Evolutionary conservation across 2,113 vertebrate species (phyloP).

Genomic region (Macquaria ambigua): DNA sequence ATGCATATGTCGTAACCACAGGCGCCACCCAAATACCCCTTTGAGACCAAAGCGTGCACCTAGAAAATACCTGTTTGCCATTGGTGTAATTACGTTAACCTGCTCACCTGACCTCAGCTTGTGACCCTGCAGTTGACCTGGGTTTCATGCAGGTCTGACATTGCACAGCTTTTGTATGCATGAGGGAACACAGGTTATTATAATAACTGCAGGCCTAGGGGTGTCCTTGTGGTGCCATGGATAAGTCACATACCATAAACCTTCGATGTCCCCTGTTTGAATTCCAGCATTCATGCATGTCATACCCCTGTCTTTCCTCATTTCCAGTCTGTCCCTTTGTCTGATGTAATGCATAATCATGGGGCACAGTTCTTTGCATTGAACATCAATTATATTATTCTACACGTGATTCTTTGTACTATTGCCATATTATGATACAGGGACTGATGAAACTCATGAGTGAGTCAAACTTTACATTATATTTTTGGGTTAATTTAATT

Average conservation of each 20-base stretch:
- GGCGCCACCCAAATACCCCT: background rate
- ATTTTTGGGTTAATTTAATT: no score
- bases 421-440: no score
- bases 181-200: background rate
- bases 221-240: background rate
- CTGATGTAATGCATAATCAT: no score
- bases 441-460: no score
- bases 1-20: background rate
- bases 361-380: no score
- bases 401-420: background rate
- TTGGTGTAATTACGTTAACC: background rate
- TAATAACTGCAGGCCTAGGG: background rate
- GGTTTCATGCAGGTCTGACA: background rate
- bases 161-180: background rate
- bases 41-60: background rate
- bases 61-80: background rate
- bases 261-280: background rate
- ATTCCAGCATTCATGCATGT: background rate
- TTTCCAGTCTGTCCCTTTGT: no score
- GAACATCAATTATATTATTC: background rate
- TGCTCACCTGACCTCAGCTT: background rate
- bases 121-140: background rate
- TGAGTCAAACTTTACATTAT: no score
- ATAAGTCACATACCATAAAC: background rate
- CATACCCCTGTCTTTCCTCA: background rate